Evolutionary conservation across 2,113 vertebrate species (phyloP).

Genomic region (Alectura lathami): DNA sequence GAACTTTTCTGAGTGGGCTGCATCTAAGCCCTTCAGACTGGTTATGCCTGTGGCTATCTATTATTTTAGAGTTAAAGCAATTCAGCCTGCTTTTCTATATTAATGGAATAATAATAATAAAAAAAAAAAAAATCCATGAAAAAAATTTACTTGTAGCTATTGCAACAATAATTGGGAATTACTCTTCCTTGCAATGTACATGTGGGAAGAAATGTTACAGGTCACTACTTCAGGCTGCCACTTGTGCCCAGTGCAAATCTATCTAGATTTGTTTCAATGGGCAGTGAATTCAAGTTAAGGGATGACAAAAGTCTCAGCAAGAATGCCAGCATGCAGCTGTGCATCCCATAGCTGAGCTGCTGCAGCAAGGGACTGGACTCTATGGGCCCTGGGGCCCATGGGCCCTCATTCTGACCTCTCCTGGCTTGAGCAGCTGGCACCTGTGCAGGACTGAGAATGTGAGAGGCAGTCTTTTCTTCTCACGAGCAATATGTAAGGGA

Average conservation of each 20-base stretch:
- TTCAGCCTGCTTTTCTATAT: background rate
- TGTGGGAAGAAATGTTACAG: background rate
- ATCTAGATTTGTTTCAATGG: background rate
- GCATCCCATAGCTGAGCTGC: rapidly evolving
- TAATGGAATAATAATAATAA: background rate
- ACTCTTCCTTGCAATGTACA: background rate
- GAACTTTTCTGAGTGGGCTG: background rate
- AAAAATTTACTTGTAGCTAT: background rate
- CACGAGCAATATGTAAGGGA: background rate
- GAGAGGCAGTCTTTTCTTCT: background rate
- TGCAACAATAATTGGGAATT: background rate
- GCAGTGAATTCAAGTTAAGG: background rate
- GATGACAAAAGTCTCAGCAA: background rate
- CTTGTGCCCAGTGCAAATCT: background rate
- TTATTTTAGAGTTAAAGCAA: background rate
- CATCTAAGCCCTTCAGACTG: background rate
- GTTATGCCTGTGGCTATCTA: background rate
- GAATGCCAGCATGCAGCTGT: background rate
- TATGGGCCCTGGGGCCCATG: rapidly evolving
- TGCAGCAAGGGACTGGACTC: background rate
- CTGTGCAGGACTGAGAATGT: background rate
- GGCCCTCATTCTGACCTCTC: background rate
- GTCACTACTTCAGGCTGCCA: background rate
- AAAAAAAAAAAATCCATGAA: background rate
- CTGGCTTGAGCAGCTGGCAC: background rate